These are phyloP conservation scores for Pogonognathellus flavescens DNA, from an alignment of 1,140 invertebrate species.

Conservation along the genomic window DNA sequence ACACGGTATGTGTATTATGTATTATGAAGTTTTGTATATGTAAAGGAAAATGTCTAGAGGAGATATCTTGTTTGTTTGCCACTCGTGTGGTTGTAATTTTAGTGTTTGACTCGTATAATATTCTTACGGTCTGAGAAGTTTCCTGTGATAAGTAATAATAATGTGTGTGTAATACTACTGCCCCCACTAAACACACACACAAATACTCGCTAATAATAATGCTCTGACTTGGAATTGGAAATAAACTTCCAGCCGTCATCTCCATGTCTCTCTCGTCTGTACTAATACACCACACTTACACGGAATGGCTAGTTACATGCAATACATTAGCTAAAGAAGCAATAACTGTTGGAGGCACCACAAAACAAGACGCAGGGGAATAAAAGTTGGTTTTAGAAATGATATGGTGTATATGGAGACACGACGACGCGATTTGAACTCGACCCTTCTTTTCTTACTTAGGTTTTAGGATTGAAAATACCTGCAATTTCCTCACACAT, in stretches of 20 bases:
- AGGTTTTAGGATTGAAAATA: not conserved
- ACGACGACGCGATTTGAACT: constrained; percentile 8
- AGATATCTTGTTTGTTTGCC: not conserved
- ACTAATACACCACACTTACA: too few relatives aligned
- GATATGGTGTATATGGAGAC: not conserved
- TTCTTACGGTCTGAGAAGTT: not conserved
- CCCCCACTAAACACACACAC: not conserved
- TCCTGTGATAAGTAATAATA: constrained; percentile 7
- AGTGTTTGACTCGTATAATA: not conserved
- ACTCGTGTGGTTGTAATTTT: not conserved
- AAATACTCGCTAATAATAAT: not conserved
- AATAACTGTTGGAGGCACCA: not conserved
- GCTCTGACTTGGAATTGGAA: not conserved
- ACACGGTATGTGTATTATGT: not conserved
- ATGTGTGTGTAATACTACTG: not conserved
- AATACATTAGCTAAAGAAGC: too few relatives aligned
- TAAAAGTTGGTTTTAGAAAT: not conserved
- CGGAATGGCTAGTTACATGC: too few relatives aligned
- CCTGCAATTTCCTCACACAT: not conserved
- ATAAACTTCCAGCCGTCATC: not conserved
- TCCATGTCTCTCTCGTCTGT: not conserved
- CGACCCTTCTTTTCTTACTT: not conserved
- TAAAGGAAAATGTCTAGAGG: not conserved
- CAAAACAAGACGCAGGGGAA: not conserved
- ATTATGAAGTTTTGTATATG: too few relatives aligned